These are phyloP conservation scores for Odontesthes bonariensis DNA, from an alignment of 2,113 vertebrate species.

Conservation along the genomic window DNA sequence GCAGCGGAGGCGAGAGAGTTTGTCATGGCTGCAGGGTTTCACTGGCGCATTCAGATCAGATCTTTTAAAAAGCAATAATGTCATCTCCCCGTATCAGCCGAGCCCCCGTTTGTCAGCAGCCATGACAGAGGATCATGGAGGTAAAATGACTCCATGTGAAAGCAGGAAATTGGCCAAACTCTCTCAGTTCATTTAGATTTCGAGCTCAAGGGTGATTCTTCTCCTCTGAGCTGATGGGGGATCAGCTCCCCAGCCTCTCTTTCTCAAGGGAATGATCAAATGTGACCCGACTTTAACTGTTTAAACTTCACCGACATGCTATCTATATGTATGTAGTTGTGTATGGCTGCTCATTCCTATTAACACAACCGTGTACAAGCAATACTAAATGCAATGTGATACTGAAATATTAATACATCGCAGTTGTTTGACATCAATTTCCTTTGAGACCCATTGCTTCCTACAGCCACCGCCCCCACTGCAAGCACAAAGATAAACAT, in stretches of 20 bases:
- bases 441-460: conserved; percentile 17
- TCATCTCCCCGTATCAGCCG: conserved; percentile 10
- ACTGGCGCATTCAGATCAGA: not conserved
- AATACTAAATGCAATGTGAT: conserved; percentile 1
- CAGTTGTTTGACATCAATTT: conserved; percentile 25
- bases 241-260: conserved; percentile 15
- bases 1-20: not conserved
- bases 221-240: conserved; percentile 13
- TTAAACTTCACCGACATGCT: conserved; percentile 20
- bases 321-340: not conserved
- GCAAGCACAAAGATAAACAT: too few species aligned
- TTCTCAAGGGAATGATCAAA: conserved; percentile 30
- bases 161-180: conserved; percentile 15
- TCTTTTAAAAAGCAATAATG: not conserved
- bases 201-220: conserved; percentile 1
- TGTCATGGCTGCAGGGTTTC: not conserved
- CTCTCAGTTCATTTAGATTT: conserved; percentile 13
- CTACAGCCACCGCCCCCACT: not conserved
- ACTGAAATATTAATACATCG: conserved; percentile 25
- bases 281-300: conserved; percentile 17
- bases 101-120: conserved; percentile 14
- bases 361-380: not conserved
- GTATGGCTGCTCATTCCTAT: not conserved
- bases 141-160: not conserved
- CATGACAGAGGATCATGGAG: not conserved